A percentile compares a stretch with the other conserved stretches of the same genome.
phyloP scores from a whole-genome alignment of 2,113 vertebrate species.

The Tichodroma muraria region DNA sequence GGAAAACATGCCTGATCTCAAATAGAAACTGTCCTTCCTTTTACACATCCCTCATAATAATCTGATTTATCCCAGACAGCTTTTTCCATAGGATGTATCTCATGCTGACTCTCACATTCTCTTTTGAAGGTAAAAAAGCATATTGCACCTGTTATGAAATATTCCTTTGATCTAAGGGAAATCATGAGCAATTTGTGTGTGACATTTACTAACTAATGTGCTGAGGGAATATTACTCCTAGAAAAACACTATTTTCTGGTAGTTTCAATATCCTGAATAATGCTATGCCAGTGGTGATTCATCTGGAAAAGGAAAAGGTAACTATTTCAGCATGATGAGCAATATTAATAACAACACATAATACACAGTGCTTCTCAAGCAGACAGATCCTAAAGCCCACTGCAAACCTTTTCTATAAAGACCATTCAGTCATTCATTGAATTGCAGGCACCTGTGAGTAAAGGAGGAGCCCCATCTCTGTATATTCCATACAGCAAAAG shows the following conservation, averaged over 20 bases:
- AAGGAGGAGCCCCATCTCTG: not conserved
- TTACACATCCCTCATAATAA: conserved; percentile 26
- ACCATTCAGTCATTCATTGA: not conserved
- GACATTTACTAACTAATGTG: conserved; percentile 62
- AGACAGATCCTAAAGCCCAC: conserved; percentile 17
- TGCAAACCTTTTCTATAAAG: not conserved
- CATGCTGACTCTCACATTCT: conserved; percentile 12
- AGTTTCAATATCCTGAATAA: conserved; percentile 53
- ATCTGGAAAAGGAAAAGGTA: conserved; percentile 57
- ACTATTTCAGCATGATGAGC: conserved; percentile 48
- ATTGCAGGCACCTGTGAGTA: not conserved
- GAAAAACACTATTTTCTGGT: conserved; percentile 55
- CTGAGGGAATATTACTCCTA: conserved; percentile 54
- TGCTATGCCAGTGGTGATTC: conserved; percentile 26
- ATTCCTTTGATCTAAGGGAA: conserved; percentile 50
- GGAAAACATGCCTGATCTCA: not conserved
- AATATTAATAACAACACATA: conserved; percentile 54
- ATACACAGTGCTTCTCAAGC: not conserved
- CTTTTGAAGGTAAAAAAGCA: conserved; percentile 33
- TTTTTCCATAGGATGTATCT: conserved; percentile 8
- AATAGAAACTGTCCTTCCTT: conserved; percentile 35
- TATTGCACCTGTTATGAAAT: conserved; percentile 48
- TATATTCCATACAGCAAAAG: not conserved
- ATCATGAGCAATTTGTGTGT: conserved; percentile 56
- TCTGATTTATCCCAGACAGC: conserved; percentile 39